Base-by-base conservation (phyloP, 2,888 invertebrate species). In the Andricus curvator region DNA sequence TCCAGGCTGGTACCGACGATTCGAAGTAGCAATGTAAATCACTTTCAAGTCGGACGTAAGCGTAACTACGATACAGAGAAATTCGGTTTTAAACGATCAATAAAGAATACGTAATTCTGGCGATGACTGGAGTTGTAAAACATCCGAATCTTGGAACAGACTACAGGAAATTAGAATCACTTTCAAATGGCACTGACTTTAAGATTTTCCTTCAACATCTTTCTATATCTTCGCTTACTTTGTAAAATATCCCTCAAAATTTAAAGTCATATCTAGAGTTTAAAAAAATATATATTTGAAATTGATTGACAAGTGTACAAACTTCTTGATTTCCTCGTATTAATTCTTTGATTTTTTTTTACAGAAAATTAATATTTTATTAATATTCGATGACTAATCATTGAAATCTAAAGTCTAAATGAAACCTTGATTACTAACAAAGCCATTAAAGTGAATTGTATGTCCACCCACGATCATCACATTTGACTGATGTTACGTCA, bases 401-500 rank as follows among this genome's bases (percentile, higher is more conserved):
- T 17, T 25, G 4, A 25, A 64, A 64, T 3, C 25, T 29, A 22
- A 22, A 20, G 37, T 20, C 8, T 17, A 66, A 33, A 41, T 66
- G n/a, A 66, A 33, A 33, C 9, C 9, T 37, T 41, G n/a, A n/a
- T 66, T 37, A 66, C 25, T 37, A 66, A 66, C 33, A 37, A n/a
- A 67, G 41, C 13, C 41, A 41, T 41, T n/a, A 70, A 29, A 51
- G 20, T 29, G 20, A 51, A 70, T 70, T 51, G 25, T 17, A 41
- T 48, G 51, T 70, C 51, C 70, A 48, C 70, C 70, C 70, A 70
- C 70, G 48, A 70, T 29, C 70, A 64, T 13, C 64, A 29, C 22
- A 17, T 64, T 29, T 64, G 64, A 64, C 64, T 64, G 25, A 62
- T 64, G 29, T 70, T 51, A 51, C 15, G 51, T 70, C 70, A 70